Conservation (phyloP, 2,888 invertebrate genomes). For the Drosophila macrothrix region DNA sequence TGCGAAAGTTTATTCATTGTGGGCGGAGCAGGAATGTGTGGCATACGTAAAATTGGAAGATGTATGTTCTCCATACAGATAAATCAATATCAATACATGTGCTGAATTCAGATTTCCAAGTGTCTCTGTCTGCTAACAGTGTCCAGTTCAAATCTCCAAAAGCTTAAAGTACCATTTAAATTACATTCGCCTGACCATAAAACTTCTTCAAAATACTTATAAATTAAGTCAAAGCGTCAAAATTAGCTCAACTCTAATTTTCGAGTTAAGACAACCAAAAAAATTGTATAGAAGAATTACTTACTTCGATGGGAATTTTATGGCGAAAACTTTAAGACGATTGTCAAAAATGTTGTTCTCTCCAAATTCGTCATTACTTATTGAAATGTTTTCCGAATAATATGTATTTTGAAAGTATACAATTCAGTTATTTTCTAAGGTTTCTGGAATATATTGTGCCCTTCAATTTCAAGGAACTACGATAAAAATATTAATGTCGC, state of each 20-base stretch:
- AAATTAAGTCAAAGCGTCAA: not conserved
- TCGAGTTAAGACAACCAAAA: not conserved
- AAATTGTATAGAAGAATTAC: not conserved
- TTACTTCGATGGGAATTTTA: not conserved
- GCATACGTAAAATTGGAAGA: constrained; percentile 72
- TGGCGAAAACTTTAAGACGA: not conserved
- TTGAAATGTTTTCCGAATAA: not conserved
- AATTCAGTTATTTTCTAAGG: not conserved
- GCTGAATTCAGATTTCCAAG: constrained; percentile 62
- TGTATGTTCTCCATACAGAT: constrained; percentile 62
- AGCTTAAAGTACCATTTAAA: constrained; percentile 19
- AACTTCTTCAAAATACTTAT: not conserved
- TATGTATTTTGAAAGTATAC: not conserved
- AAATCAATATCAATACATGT: constrained; percentile 76
- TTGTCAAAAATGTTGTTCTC: not conserved
- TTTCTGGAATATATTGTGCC: not conserved
- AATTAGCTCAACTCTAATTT: not conserved
- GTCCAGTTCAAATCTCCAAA: constrained; percentile 3
- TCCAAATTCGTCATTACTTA: not conserved
- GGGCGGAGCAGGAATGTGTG: constrained; percentile 50
- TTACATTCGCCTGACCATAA: not conserved
- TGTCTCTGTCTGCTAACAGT: constrained; percentile 8
- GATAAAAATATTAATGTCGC: constrained; percentile 15
- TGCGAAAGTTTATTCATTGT: constrained; percentile 79
- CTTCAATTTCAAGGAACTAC: constrained; percentile 9